Percentiles rank a stretch among this genome's conserved stretches.
phyloP scores from a whole-genome alignment of 1,140 invertebrate species.

The Drosophila pandora region DNA sequence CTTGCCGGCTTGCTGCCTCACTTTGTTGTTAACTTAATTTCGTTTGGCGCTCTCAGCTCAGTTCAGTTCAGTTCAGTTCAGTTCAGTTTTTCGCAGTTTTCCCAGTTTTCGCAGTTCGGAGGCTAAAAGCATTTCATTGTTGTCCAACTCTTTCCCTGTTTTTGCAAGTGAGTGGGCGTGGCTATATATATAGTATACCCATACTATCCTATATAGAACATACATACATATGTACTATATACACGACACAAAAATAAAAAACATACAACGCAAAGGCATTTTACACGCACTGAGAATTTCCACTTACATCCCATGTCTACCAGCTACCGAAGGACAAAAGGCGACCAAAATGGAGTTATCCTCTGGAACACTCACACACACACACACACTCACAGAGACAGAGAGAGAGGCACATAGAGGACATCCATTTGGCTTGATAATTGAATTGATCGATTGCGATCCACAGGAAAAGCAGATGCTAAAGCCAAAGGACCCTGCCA shows the following conservation, averaged over 20 bases:
- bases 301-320: slow-evolving; percentile 45
- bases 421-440: slow-evolving; percentile 16
- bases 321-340: slow-evolving; percentile 14
- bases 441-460: slow-evolving; percentile 43
- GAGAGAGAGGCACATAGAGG: background rate
- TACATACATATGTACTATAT: background rate
- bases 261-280: slow-evolving; percentile 42
- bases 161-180: slow-evolving; percentile 43
- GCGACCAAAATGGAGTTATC: slow-evolving; percentile 15
- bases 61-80: slow-evolving; percentile 5
- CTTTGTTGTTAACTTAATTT: slow-evolving; percentile 79
- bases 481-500: background rate
- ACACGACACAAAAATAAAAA: background rate
- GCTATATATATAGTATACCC: background rate
- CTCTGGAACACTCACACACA: background rate
- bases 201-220: background rate
- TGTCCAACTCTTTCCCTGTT: slow-evolving; percentile 60
- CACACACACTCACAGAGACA: background rate
- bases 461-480: background rate
- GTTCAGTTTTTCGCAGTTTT: slow-evolving; percentile 5
- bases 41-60: slow-evolving; percentile 52
- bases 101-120: slow-evolving; percentile 29
- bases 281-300: slow-evolving; percentile 73
- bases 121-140: slow-evolving; percentile 82
- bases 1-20: slow-evolving; percentile 13